Conservation (phyloP, 2,797 vertebrate genomes). For the Cebuella pygmaea region DNA sequence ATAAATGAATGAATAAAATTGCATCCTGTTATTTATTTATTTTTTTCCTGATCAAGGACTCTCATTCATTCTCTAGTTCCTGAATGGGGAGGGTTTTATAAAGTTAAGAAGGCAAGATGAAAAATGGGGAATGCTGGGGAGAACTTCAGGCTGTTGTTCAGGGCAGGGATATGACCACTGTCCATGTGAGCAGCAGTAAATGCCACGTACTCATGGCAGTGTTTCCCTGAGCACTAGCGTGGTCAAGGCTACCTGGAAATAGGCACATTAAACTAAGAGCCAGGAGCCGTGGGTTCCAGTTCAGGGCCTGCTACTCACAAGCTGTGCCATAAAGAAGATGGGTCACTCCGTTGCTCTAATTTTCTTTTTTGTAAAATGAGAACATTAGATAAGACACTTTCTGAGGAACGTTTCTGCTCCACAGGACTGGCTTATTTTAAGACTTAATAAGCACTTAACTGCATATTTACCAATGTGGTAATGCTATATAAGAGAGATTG, state of each 20-base stretch:
- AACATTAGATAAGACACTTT: not conserved
- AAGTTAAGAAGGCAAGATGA: not conserved
- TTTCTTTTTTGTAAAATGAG: not conserved
- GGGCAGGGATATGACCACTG: not conserved
- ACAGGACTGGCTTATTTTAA: not conserved
- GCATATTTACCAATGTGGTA: not conserved
- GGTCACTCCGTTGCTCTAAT: not conserved
- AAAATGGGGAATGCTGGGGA: not conserved
- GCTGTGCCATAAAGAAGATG: not conserved
- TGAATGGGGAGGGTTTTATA: not conserved
- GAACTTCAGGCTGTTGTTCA: not conserved
- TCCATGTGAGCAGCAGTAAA: not conserved
- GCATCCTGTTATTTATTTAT: not conserved
- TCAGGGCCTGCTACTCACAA: not conserved
- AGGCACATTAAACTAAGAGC: not conserved
- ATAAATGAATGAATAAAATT: conserved; percentile 6
- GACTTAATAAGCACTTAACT: not conserved
- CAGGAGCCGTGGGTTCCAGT: not conserved
- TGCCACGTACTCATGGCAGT: not conserved
- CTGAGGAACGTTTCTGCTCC: not conserved
- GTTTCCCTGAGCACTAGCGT: not conserved
- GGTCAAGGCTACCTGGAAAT: not conserved
- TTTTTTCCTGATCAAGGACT: not conserved
- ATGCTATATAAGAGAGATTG: not conserved
- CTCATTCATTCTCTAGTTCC: not conserved